phyloP scores from a whole-genome alignment of 1,140 invertebrate genomes.

The Psilanteris sp. region DNA sequence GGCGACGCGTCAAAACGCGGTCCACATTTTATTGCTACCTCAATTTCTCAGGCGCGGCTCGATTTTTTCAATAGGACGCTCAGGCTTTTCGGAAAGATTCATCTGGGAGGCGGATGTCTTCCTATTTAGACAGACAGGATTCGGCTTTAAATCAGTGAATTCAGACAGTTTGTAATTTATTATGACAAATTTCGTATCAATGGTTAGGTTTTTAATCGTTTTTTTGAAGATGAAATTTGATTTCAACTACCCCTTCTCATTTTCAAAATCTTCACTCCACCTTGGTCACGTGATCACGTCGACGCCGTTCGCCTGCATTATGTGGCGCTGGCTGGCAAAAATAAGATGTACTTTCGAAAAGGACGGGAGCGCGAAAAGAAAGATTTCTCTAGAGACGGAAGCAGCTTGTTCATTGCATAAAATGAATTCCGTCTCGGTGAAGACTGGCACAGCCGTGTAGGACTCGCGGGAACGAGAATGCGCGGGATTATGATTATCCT shows the following conservation, averaged over 20 bases:
- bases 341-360: slow-evolving; percentile 47
- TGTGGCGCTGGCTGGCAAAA: slow-evolving; percentile 27
- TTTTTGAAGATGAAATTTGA: too few relatives aligned
- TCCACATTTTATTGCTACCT: slow-evolving; percentile 58
- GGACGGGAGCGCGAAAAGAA: slow-evolving; percentile 46
- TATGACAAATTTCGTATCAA: too few relatives aligned
- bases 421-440: slow-evolving; percentile 72
- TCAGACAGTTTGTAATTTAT: too few relatives aligned
- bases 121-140: background rate
- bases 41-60: slow-evolving; percentile 15
- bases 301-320: slow-evolving; percentile 2
- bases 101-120: too few relatives aligned
- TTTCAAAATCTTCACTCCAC: slow-evolving; percentile 11
- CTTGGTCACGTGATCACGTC: slow-evolving; percentile 8
- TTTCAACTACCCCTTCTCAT: background rate
- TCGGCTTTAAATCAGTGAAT: too few relatives aligned
- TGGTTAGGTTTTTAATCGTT: too few relatives aligned
- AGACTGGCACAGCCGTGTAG: slow-evolving; percentile 48
- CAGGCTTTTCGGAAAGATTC: too few relatives aligned
- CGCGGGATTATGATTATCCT: slow-evolving; percentile 75
- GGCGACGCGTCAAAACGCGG: slow-evolving; percentile 35
- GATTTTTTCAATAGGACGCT: too few relatives aligned
- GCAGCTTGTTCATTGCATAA: slow-evolving; percentile 66
- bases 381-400: slow-evolving; percentile 73
- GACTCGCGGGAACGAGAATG: slow-evolving; percentile 66